Percentiles rank a stretch among this genome's conserved stretches.
These are phyloP conservation scores for Morinoia aosen DNA, from an alignment of 2,888 invertebrate genomes.

Conservation along the genomic window DNA sequence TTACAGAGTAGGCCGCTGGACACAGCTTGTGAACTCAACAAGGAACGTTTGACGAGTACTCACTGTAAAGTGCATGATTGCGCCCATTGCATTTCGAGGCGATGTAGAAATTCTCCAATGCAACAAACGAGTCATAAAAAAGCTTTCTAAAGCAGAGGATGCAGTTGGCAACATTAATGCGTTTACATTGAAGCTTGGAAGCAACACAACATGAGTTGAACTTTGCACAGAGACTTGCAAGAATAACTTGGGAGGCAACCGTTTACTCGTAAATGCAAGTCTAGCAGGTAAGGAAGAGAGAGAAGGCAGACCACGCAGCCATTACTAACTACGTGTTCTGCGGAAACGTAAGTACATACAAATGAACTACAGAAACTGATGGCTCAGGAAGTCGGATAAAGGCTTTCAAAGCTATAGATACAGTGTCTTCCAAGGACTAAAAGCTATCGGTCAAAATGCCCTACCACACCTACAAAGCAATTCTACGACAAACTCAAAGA, in stretches of 20 bases:
- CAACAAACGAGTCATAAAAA: conserved; percentile 11
- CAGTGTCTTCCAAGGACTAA: background rate
- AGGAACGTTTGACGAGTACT: background rate
- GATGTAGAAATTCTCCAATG: conserved; percentile 25
- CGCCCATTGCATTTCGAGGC: conserved; percentile 43
- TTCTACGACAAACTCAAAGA: conserved; percentile 21
- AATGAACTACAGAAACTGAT: conserved; percentile 6
- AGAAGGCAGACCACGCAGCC: background rate
- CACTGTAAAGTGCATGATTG: conserved; percentile 20
- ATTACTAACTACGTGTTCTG: background rate
- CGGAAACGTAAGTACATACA: background rate
- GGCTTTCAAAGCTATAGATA: conserved; percentile 1
- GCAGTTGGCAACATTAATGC: conserved; percentile 30
- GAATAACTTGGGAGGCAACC: background rate
- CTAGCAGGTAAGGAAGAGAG: background rate
- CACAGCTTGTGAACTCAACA: background rate
- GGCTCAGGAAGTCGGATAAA: background rate
- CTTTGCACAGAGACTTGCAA: background rate
- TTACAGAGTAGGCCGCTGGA: background rate
- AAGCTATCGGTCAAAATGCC: conserved; percentile 9
- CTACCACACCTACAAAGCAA: background rate
- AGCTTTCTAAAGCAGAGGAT: conserved; percentile 8
- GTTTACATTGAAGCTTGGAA: background rate
- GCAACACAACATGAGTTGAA: conserved; percentile 25
- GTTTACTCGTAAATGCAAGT: conserved; percentile 3